Base-by-base conservation (phyloP, 2,888 invertebrate species). In the Agriopis leucophaearia region DNA sequence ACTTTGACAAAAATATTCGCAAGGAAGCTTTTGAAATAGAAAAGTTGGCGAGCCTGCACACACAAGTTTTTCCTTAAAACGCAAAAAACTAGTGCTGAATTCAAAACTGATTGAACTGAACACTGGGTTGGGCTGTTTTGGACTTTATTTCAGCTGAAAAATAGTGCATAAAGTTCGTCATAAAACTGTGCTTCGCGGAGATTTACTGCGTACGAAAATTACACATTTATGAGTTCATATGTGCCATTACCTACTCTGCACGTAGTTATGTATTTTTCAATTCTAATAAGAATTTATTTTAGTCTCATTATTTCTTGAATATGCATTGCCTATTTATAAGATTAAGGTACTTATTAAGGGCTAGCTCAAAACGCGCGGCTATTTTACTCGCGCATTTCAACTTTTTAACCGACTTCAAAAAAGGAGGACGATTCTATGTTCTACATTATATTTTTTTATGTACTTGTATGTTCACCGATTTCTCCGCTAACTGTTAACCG, bases 161-260 rank as follows among this genome's bases (percentile, higher is more conserved):
- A 73, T 72, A 68, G 71, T 72, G 71, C 67, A 70, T 66, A 75
- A 73, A 75, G 73, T 75, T 75, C 35, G 69, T 62, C 72, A 66
- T 71, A 61, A 69, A 75, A 66, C 64, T 42, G 63, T 56, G 62
- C 66, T 64, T 63, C 61, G 60, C 45, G 50, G 64, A 69, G 54
- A 74, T 73, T 73, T 72, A 74, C 66, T 69, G 66, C 68, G 66
- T 66, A 69, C 67, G 54, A 48, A 68, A 63, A 55, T 55, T 56
- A 65, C 69, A 64, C 68, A 58, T 58, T 58, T 55, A 63, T 36
- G 40, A 64, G 72, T 58, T 56, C 50, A 58, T 59, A 70, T 65
- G 70, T 71, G 71, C 71, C 72, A 72, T 74, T 64, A 64, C 57
- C 64, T 60, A 48, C 51, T 51, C 64, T 64, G 52, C 45, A 44